These are phyloP conservation scores for Gambusia affinis DNA, from an alignment of 2,113 vertebrate genomes.

Conservation along the genomic window DNA sequence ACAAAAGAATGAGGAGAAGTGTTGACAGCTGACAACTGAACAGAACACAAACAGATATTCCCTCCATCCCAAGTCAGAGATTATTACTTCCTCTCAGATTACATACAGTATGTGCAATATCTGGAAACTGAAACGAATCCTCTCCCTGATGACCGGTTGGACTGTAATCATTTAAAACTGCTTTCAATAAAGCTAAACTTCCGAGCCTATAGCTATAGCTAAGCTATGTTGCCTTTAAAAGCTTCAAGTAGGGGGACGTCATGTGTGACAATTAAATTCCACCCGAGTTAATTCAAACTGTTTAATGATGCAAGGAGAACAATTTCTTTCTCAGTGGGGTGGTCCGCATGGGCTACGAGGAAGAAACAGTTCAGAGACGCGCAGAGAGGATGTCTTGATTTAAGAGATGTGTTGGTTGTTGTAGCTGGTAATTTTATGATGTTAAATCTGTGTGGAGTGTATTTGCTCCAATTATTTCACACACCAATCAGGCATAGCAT, in stretches of 20 bases:
- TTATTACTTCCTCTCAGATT: constrained; percentile 30
- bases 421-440: constrained; percentile 26
- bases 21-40: constrained; percentile 31
- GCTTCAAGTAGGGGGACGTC: constrained; percentile 62
- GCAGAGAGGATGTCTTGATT: constrained; percentile 34
- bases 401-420: constrained; percentile 45
- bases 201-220: constrained; percentile 36
- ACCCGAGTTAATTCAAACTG: constrained; percentile 76
- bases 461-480: not conserved
- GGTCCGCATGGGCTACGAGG: constrained; percentile 56
- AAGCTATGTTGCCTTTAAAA: constrained; percentile 70
- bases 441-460: not conserved
- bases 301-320: constrained; percentile 80
- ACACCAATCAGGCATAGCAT: not conserved
- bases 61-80: constrained; percentile 9
- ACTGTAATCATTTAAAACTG: constrained; percentile 61
- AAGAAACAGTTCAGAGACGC: constrained; percentile 58
- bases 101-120: constrained; percentile 10
- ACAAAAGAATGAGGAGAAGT: constrained; percentile 44
- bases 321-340: constrained; percentile 68
- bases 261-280: constrained; percentile 79
- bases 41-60: constrained; percentile 20
- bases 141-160: constrained; percentile 22
- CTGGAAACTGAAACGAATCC: constrained; percentile 43
- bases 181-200: constrained; percentile 69